Evolutionary conservation across 2,888 invertebrate genomes (phyloP).

Genomic region (Priocnemis perturbator): DNA sequence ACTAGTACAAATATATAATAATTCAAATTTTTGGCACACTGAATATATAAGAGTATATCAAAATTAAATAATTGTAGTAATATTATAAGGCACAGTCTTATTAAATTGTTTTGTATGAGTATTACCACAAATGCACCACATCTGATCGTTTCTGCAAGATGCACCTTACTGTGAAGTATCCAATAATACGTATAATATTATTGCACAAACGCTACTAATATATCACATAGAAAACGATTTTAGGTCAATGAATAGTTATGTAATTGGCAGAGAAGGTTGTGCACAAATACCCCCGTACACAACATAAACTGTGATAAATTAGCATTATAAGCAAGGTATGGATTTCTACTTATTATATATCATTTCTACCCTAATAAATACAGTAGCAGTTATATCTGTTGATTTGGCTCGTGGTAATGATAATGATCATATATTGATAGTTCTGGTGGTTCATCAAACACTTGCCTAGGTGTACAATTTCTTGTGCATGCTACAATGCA

Average conservation of each 20-base stretch:
- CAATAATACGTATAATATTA: background rate
- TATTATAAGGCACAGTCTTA: constrained; percentile 41
- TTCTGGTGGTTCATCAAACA: constrained; percentile 62
- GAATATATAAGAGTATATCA: background rate
- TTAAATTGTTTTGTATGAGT: background rate
- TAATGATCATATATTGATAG: constrained; percentile 69
- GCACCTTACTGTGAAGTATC: background rate
- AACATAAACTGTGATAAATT: too few species aligned
- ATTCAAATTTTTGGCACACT: background rate
- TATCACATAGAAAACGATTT: too few species aligned
- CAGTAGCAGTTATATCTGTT: constrained; percentile 35
- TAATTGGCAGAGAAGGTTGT: too few species aligned
- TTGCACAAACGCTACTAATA: background rate
- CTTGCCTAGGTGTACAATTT: constrained; percentile 59
- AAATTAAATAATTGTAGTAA: constrained; percentile 35
- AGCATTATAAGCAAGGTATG: too few species aligned
- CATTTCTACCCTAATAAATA: background rate
- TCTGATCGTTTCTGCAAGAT: background rate
- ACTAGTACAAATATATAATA: background rate
- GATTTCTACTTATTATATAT: too few species aligned
- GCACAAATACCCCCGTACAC: too few species aligned
- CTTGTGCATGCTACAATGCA: constrained; percentile 62
- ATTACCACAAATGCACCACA: background rate
- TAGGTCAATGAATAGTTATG: too few species aligned
- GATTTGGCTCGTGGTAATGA: constrained; percentile 45